Evolutionary conservation across 2,113 vertebrate genomes (phyloP).

Genomic region (Tetrax tetrax): DNA sequence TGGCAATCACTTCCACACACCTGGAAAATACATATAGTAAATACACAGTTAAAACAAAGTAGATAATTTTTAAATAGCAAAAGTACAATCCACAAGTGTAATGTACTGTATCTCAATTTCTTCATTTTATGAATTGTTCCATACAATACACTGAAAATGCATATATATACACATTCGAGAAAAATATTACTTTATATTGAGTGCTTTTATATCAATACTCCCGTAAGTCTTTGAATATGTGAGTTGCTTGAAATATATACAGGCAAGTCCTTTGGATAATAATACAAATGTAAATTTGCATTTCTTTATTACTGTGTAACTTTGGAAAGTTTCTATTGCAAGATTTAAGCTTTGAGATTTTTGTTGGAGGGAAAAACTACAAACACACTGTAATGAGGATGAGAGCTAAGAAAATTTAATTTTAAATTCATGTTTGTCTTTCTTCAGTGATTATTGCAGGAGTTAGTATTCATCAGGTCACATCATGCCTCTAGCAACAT

Average conservation of each 20-base stretch:
- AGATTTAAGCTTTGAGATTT: not conserved
- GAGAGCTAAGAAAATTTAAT: not conserved
- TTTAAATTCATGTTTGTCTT: not conserved
- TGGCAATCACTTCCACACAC: conserved; percentile 98
- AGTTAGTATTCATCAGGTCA: not conserved
- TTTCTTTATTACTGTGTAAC: not conserved
- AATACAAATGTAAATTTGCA: not conserved
- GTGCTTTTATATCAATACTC: not conserved
- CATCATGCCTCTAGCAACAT: too few relatives aligned
- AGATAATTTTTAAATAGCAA: conserved; percentile 4
- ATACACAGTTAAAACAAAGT: not conserved
- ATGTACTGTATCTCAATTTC: not conserved
- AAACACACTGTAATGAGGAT: not conserved
- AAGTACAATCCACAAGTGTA: not conserved
- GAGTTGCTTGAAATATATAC: not conserved
- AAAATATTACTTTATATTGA: not conserved
- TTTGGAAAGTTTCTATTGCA: not conserved
- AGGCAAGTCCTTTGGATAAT: not conserved
- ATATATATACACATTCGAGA: not conserved
- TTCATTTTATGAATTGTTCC: conserved; percentile 3
- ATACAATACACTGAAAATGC: not conserved
- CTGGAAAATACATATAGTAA: conserved; percentile 79
- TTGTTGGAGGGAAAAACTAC: not conserved
- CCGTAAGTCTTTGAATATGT: not conserved
- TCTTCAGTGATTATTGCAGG: not conserved